Conservation (phyloP, 1,140 invertebrate genomes). For the Ctenoplectra terminalis region DNA sequence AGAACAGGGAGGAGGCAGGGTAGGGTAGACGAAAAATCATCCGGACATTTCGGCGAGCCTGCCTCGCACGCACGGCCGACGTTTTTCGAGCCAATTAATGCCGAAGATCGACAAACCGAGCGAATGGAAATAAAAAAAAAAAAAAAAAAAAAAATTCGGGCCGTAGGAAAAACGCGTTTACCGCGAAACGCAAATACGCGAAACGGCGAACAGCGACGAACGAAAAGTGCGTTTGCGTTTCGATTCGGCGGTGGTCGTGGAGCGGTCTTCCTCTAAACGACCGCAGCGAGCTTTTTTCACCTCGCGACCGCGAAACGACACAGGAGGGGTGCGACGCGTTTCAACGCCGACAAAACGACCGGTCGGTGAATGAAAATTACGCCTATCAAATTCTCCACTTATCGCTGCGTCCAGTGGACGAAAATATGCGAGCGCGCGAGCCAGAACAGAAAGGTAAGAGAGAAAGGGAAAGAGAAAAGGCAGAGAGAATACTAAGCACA, state of each 20-base stretch:
- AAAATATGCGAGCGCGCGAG: conserved; percentile 24
- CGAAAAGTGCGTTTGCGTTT: conserved; percentile 11
- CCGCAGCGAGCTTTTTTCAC: background rate
- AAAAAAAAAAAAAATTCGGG: background rate
- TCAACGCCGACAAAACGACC: background rate
- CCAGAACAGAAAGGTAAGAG: too few relatives aligned
- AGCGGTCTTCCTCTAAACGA: background rate
- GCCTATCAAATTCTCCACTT: background rate
- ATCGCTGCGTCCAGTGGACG: background rate
- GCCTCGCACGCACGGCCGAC: background rate
- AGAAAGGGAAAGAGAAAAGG: too few relatives aligned
- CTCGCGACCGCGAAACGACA: background rate
- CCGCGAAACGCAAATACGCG: conserved; percentile 23
- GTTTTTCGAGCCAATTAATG: conserved; percentile 46
- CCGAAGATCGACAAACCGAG: conserved; percentile 22
- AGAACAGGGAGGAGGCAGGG: background rate
- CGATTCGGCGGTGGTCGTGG: background rate
- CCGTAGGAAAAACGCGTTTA: conserved; percentile 1
- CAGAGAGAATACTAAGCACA: conserved; percentile 25
- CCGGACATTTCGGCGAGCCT: conserved; percentile 32
- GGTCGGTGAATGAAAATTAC: background rate
- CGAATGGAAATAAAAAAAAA: background rate
- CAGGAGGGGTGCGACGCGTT: background rate
- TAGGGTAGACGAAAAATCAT: conserved; percentile 23
- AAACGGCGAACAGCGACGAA: background rate